Percentiles rank a stretch among this genome's conserved stretches.
These are phyloP conservation scores for Sebastes ruberrimus DNA, from an alignment of 2,797 vertebrate species.

Conservation along the genomic window DNA sequence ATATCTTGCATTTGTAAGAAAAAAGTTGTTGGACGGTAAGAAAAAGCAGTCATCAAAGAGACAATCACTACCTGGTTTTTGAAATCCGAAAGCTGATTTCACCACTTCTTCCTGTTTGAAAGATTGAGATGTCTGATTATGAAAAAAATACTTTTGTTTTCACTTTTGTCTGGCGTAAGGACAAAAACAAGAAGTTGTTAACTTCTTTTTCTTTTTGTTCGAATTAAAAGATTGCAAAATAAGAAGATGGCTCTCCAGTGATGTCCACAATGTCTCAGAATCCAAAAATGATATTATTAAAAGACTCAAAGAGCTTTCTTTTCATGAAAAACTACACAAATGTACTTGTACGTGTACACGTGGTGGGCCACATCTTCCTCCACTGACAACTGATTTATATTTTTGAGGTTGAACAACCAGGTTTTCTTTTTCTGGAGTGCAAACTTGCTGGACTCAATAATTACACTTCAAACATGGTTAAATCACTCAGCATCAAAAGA, in stretches of 20 bases:
- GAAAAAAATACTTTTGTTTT: neutral
- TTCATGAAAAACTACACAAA: neutral
- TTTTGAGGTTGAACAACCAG: neutral
- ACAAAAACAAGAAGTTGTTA: neutral
- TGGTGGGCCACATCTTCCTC: neutral
- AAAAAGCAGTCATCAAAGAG: neutral
- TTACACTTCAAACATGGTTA: neutral
- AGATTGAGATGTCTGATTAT: neutral
- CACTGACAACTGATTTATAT: neutral
- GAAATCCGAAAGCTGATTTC: neutral
- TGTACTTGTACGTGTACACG: too few relatives aligned
- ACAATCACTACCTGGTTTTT: neutral
- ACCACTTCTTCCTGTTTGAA: slow-evolving; percentile 27
- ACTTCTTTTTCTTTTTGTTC: neutral
- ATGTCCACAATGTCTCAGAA: neutral
- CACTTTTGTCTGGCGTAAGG: neutral
- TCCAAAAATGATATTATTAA: neutral
- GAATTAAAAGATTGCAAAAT: neutral
- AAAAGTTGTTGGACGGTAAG: neutral
- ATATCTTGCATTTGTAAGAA: neutral
- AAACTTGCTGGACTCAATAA: neutral
- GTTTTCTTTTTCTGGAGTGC: neutral
- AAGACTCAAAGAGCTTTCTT: neutral
- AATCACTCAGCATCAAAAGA: neutral
- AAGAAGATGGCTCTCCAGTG: neutral